Percentiles rank a stretch among this genome's conserved stretches.
Conservation (phyloP, 1,140 invertebrate species). For the Ceratina calcarata region DNA sequence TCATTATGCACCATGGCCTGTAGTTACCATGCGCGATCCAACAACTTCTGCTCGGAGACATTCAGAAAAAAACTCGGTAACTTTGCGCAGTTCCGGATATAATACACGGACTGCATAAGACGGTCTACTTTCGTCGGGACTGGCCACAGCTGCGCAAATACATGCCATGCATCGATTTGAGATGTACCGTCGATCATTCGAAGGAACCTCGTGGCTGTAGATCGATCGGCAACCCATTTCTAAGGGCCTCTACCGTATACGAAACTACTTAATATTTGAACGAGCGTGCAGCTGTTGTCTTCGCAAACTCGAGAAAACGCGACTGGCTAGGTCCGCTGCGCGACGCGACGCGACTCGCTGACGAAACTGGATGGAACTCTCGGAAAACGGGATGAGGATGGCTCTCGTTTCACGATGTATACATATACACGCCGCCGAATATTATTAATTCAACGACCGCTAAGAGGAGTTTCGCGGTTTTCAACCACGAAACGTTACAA, state of each 20-base stretch:
- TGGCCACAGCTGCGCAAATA: conserved; percentile 23
- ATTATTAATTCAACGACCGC: conserved; percentile 66
- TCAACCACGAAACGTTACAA: conserved; percentile 45
- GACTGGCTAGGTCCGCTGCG: background rate
- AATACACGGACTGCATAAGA: background rate
- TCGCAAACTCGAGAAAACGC: conserved; percentile 63
- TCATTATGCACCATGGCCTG: background rate
- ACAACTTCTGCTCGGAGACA: background rate
- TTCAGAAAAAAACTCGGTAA: background rate
- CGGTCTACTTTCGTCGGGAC: conserved; percentile 15
- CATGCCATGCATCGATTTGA: conserved; percentile 3
- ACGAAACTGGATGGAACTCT: conserved; percentile 13
- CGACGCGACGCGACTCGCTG: background rate
- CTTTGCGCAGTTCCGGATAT: background rate
- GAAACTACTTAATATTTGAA: conserved; percentile 65
- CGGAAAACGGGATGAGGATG: background rate
- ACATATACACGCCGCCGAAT: conserved; percentile 39
- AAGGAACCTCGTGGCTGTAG: conserved; percentile 3
- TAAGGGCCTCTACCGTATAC: conserved; percentile 6
- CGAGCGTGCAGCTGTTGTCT: conserved; percentile 65
- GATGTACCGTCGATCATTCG: conserved; percentile 14
- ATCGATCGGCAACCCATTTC: conserved; percentile 49
- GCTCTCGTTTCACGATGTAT: conserved; percentile 6
- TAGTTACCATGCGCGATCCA: background rate
- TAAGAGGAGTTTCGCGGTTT: conserved; percentile 48